phyloP scores from a whole-genome alignment of 2,888 invertebrate species.

The Leucozona laternaria region DNA sequence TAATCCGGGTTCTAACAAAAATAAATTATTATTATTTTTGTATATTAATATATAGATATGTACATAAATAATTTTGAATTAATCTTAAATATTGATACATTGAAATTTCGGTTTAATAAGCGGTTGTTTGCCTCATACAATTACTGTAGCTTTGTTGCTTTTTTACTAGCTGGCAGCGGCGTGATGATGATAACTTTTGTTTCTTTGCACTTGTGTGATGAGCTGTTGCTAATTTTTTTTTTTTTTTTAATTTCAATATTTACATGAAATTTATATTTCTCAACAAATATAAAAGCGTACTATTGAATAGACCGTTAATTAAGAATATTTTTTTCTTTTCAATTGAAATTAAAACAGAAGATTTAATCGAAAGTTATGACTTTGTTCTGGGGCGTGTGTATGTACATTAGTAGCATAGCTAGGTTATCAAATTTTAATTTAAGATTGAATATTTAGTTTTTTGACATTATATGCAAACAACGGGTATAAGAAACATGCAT shows the following conservation, averaged over 20 bases:
- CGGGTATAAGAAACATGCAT: too few relatives aligned
- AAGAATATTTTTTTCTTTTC: conserved; percentile 31
- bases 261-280: conserved; percentile 26
- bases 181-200: conserved; percentile 52
- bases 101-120: conserved; percentile 72
- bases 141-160: conserved; percentile 9
- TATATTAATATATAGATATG: conserved; percentile 32
- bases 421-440: neutral
- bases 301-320: conserved; percentile 61
- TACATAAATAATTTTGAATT: conserved; percentile 61
- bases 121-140: conserved; percentile 29
- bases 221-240: neutral
- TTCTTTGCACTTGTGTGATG: conserved; percentile 34
- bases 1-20: conserved; percentile 71
- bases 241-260: conserved; percentile 17
- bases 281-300: conserved; percentile 23
- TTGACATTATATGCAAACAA: too few relatives aligned
- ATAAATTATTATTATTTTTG: conserved; percentile 16
- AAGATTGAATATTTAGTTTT: neutral
- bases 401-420: too few relatives aligned
- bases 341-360: conserved; percentile 9
- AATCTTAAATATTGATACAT: conserved; percentile 74
- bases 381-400: neutral
- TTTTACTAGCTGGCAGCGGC: conserved; percentile 8
- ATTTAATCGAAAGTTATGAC: conserved; percentile 4